Evolutionary conservation across 2,797 vertebrate species (phyloP).

Genomic region (Lemur catta): DNA sequence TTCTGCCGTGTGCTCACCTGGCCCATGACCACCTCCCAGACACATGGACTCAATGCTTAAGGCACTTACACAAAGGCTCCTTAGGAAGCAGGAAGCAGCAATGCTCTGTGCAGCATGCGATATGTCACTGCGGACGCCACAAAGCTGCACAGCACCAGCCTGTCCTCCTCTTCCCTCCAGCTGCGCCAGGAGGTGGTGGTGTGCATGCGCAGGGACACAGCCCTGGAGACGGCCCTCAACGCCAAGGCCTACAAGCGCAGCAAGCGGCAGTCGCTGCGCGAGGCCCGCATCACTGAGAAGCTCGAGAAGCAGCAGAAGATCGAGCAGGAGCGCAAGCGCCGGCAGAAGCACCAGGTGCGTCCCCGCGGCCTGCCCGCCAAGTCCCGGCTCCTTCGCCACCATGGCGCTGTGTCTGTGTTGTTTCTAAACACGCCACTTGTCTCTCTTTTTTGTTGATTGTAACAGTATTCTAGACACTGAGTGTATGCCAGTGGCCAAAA

Average conservation of each 20-base stretch:
- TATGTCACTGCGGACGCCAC: neutral
- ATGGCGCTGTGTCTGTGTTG: neutral
- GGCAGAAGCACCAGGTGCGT: conserved; percentile 96
- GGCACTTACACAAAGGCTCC: neutral
- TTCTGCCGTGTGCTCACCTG: neutral
- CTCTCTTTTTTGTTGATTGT: neutral
- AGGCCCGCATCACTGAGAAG: conserved; percentile 98
- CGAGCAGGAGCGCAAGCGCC: conserved; percentile 95
- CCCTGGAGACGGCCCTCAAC: conserved; percentile 95
- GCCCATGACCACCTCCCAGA: neutral
- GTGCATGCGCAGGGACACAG: conserved; percentile 97
- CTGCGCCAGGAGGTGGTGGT: conserved; percentile 98
- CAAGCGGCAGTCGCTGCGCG: conserved; percentile 95
- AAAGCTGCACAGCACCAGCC: neutral
- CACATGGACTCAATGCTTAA: fast-evolving
- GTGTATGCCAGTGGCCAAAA: neutral
- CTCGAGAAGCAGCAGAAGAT: conserved; percentile 99
- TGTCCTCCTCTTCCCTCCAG: conserved; percentile 76
- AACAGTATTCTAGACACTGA: too few species aligned
- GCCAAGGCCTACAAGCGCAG: conserved; percentile 98
- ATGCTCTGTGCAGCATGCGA: neutral
- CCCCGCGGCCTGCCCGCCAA: fast-evolving
- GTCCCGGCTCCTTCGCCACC: neutral
- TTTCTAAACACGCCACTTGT: neutral
- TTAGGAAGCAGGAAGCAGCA: neutral